phyloP scores from a whole-genome alignment of 1,140 invertebrate genomes.

The Macrostomum lignano region DNA sequence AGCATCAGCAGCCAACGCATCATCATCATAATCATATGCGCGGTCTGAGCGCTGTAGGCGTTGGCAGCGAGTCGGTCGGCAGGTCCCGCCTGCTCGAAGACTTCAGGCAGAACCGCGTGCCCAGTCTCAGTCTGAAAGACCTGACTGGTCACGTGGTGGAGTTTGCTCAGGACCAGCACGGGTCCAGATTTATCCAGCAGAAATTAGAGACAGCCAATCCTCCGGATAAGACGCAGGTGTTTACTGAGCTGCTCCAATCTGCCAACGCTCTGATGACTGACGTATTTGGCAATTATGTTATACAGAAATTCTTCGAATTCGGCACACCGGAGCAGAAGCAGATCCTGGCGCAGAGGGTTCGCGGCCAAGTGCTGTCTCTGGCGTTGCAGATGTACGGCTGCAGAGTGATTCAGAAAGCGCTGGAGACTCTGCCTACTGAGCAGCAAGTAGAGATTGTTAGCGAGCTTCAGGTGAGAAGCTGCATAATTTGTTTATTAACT shows the following conservation, averaged over 20 bases:
- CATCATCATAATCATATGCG: no score
- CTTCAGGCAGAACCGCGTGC: conserved; percentile 50
- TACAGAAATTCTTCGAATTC: conserved; percentile 96
- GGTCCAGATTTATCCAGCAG: conserved; percentile 94
- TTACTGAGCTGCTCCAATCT: conserved; percentile 43
- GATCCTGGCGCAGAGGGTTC: conserved; percentile 62
- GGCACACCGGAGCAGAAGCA: conserved; percentile 87
- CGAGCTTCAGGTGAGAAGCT: conserved; percentile 78
- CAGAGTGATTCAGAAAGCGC: conserved; percentile 89
- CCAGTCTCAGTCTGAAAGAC: conserved; percentile 67
- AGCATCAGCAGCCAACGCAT: no score
- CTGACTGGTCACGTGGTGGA: conserved; percentile 31
- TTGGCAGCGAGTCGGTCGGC: no score
- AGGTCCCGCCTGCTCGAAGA: conserved; percentile 69
- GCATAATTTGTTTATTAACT: no score
- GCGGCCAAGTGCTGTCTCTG: conserved; percentile 72
- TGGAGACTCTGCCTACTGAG: conserved; percentile 79
- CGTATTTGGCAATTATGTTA: conserved; percentile 98
- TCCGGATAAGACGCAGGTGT: conserved; percentile 84
- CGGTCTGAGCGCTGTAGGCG: no score
- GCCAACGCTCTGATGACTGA: conserved; percentile 69
- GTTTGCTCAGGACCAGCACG: conserved; percentile 97
- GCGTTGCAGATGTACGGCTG: conserved; percentile 99
- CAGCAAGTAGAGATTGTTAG: conserved; percentile 89
- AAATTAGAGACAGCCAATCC: conserved; percentile 79